Base-by-base conservation (phyloP, 2,113 vertebrate species). In the Corythornis cristatus region DNA sequence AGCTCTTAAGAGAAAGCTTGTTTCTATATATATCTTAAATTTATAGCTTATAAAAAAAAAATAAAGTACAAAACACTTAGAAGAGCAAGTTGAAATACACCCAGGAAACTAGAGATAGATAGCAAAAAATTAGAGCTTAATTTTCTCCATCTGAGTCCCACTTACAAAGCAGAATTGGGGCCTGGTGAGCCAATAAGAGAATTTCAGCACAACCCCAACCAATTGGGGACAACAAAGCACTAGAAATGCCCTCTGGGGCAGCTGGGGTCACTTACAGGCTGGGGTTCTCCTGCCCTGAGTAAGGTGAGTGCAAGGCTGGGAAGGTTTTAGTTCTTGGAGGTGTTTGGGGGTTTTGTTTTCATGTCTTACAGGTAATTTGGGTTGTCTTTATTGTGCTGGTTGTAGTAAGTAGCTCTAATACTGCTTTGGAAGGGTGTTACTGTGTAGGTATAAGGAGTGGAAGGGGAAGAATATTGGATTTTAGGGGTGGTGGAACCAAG, bases 231-330 rank as follows among this genome's bases (percentile, higher is more conserved):
- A 71, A 29, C 0, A 11, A 6, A 53, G 68, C 14, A 4, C 13
- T 80, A 91, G 56, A 93, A 95, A 64, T 56, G 2, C 21, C 31
- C 33, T 8, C 50, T 43, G 51, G 8, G 26, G 0, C 51, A 65
- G 61, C 2, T 37, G 40, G n/a, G 11, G 0, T 7, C 0, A 4
- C 12, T 79, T 6, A 2, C 0, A 1, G 3, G 7, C 7, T 22
- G 1, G 20, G 1, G 3, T 2, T 51, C 28, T 5, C 5, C 3
- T 54, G 2, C 5, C 19, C 21, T 28, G 12, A 8, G 42, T 7
- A 15, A 5, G 25, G 1, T 0, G 0, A 7, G 3, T 15, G 2
- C 1, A 0, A 10, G 31, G 19, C 3, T 83, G 7, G 7, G 16
- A 11, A 19, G 11, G 1, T 4, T 13, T 56, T 57, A 9, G 7